Evolutionary conservation across 2,888 invertebrate genomes (phyloP).

Genomic region (Xanthorhoe spadicearia): DNA sequence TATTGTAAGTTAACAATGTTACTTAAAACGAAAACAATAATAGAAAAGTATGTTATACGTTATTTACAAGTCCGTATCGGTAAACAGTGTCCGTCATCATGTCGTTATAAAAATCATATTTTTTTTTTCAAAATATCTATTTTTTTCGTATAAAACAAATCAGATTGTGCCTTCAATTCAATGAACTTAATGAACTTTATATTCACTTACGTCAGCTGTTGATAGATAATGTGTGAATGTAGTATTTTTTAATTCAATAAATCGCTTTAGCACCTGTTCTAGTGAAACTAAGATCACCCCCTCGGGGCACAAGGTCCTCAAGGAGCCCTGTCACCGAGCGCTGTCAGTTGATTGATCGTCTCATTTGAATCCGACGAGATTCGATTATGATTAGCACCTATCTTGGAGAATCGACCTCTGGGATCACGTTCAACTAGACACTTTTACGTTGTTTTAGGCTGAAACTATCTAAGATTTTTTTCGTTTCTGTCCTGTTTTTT

Average conservation of each 20-base stretch:
- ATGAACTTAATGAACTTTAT: neutral
- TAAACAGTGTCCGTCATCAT: too few species aligned
- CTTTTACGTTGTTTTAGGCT: conserved; percentile 11
- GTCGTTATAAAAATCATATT: too few species aligned
- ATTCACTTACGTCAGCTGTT: too few species aligned
- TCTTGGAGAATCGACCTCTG: conserved; percentile 53
- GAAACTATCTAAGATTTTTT: too few species aligned
- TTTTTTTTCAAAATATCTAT: too few species aligned
- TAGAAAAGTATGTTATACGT: too few species aligned
- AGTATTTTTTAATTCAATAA: neutral
- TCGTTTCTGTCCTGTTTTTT: too few species aligned
- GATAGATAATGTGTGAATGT: neutral
- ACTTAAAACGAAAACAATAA: too few species aligned
- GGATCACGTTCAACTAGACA: conserved; percentile 33
- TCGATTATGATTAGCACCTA: conserved; percentile 75
- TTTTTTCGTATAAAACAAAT: too few species aligned
- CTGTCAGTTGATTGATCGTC: conserved; percentile 76
- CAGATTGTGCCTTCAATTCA: too few species aligned
- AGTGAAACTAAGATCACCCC: conserved; percentile 9
- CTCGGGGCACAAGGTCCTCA: conserved; percentile 33
- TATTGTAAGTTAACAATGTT: too few species aligned
- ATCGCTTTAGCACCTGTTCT: conserved; percentile 8
- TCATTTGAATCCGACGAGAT: conserved; percentile 73
- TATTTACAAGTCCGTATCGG: too few species aligned
- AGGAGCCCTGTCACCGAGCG: conserved; percentile 62